Percentiles rank a stretch among this genome's conserved stretches.
Conservation (phyloP, 2,113 vertebrate genomes). For the Megaleporinus macrocephalus region DNA sequence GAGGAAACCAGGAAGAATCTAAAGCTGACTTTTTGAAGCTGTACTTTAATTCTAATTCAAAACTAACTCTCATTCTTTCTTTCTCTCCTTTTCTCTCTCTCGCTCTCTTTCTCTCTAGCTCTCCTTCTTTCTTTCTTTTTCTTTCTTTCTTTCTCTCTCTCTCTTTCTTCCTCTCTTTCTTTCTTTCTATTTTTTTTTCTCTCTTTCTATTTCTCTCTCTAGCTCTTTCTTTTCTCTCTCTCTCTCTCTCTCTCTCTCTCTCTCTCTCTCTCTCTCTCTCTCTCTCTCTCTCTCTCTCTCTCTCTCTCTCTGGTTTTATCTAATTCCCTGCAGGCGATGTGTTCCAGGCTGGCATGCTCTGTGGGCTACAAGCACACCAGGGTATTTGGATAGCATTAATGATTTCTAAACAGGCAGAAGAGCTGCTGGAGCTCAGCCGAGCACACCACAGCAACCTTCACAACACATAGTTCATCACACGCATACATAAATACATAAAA, state of each 20-base stretch:
- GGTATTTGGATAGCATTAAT: slow-evolving; percentile 62
- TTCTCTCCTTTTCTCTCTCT: slow-evolving; percentile 31
- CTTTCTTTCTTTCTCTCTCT: slow-evolving; percentile 3
- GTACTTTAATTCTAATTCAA: slow-evolving; percentile 61
- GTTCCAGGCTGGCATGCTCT: slow-evolving; percentile 55
- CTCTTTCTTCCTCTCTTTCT: slow-evolving; percentile 23
- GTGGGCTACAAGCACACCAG: slow-evolving; percentile 47
- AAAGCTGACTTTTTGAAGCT: slow-evolving; percentile 58
- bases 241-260: slow-evolving; percentile 28
- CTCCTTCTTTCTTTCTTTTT: slow-evolving; percentile 18
- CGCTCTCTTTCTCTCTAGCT: slow-evolving; percentile 14
- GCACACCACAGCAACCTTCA: background rate
- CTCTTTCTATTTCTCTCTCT: slow-evolving; percentile 21
- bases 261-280: slow-evolving; percentile 24
- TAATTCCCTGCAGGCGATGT: slow-evolving; percentile 52
- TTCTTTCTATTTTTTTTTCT: slow-evolving; percentile 30
- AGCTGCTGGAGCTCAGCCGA: slow-evolving; percentile 45
- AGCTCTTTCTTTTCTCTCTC: slow-evolving; percentile 48
- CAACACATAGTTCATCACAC: background rate
- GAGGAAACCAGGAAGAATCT: slow-evolving; percentile 35
- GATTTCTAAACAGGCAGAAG: slow-evolving; percentile 60
- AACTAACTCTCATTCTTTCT: slow-evolving; percentile 38
- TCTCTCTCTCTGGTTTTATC: slow-evolving; percentile 51
- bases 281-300: slow-evolving; percentile 30
- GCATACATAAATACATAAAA: background rate